A percentile compares a stretch with the other conserved stretches of the same genome.
These are phyloP conservation scores for Drosophila falleni DNA, from an alignment of 2,888 invertebrate species.

Conservation along the genomic window DNA sequence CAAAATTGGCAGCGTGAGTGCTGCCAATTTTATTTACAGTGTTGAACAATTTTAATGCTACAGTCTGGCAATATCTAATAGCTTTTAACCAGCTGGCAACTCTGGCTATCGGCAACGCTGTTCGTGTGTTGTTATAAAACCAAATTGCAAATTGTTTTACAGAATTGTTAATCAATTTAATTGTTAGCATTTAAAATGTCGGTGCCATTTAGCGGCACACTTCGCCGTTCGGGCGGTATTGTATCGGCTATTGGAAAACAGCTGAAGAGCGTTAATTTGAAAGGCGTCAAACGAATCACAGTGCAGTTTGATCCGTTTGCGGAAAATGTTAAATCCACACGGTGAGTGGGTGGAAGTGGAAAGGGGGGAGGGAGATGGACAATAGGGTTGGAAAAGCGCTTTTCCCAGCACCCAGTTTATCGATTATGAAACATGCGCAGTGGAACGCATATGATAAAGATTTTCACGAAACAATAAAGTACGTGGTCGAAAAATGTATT, in stretches of 20 bases:
- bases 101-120: conserved; percentile 32
- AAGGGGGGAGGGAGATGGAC: not conserved
- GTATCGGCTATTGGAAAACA: conserved; percentile 91
- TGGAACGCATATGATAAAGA: conserved; percentile 49
- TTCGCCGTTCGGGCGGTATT: conserved; percentile 89
- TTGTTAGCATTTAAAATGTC: conserved; percentile 86
- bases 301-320: conserved; percentile 95
- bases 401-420: conserved; percentile 60
- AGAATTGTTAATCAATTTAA: conserved; percentile 13
- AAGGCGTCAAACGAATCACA: conserved; percentile 91
- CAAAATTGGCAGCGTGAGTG: conserved; percentile 22
- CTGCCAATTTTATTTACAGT: conserved; percentile 4
- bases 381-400: conserved; percentile 61
- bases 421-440: conserved; percentile 75
- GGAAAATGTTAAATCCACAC: conserved; percentile 88
- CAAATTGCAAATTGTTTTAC: conserved; percentile 40
- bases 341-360: conserved; percentile 82
- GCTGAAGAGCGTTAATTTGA: conserved; percentile 90
- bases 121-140: conserved; percentile 59
- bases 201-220: conserved; percentile 89
- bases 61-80: conserved; percentile 12
- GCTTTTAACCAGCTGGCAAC: conserved; percentile 26
- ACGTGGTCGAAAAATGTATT: conserved; percentile 40
- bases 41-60: conserved; percentile 9
- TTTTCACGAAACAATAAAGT: conserved; percentile 62